Base-by-base conservation (phyloP, 1,140 invertebrate species). In the Procambarus clarkii region DNA sequence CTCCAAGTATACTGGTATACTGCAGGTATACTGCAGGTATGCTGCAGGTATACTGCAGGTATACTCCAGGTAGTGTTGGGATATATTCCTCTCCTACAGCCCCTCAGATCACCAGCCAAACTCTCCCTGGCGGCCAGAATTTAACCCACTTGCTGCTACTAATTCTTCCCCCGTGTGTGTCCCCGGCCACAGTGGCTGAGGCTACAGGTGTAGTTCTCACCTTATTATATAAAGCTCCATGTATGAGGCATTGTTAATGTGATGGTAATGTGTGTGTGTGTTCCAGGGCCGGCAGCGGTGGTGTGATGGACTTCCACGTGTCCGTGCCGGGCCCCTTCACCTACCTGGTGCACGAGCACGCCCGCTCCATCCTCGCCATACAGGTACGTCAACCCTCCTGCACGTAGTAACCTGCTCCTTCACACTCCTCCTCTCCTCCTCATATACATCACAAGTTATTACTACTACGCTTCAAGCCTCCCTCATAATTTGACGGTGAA, bases 341-440 rank as follows among this genome's bases (percentile, higher is more conserved):
- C 94, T 97, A 97, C 94, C 95, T 97, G 94, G 97, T 97, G 94
- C 97, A 95, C 95, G 97, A 97, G 95, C 97, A 97, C 95, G 97
- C 97, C 93, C 97, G 97, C 95, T 97, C 97, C 71, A 94, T 97
- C 94, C 96, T 97, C 86, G 97, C 96, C 76, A 95, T 97, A 94
- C 96, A 96, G 95, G 94, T 94, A 82, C 93, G 93, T 45, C 24
- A 11, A 64, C 60, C 50, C 0, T 54, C 2, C 3, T 0, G 60
- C 15, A 64, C 60, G 18, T 18, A 15, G 7, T 11, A 54, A 8
- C 18, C 60, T 64, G 60, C 0, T 18, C 60, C 9, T 64, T 4
- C 7, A 54, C 50, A 54, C 50, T 54, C 60, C 2, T 18, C 18
- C 8, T 4, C 13, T 64, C 60, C 13, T 64, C 0, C 0, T 18